phyloP scores from a whole-genome alignment of 2,888 invertebrate genomes.

The Lasioglossum lativentre region DNA sequence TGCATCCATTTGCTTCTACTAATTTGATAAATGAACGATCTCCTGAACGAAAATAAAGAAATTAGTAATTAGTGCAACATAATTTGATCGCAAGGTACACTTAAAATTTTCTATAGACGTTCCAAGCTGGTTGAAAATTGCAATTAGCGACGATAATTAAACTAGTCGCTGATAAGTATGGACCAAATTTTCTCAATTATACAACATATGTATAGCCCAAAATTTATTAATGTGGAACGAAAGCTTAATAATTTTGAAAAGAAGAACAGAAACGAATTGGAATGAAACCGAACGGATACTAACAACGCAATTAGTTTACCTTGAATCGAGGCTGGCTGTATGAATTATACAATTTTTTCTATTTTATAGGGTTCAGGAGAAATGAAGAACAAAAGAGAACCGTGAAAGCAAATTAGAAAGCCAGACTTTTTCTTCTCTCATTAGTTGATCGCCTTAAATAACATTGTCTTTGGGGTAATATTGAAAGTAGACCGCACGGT shows the following conservation, averaged over 20 bases:
- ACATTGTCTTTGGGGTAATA: neutral
- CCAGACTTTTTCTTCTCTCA: constrained; percentile 7
- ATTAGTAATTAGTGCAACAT: neutral
- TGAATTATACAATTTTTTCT: constrained; percentile 35
- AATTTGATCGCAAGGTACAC: neutral
- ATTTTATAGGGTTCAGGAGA: neutral
- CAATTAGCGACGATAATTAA: neutral
- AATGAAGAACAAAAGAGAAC: constrained; percentile 13
- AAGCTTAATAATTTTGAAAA: neutral
- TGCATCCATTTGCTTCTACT: constrained; percentile 11
- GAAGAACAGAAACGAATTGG: constrained; percentile 20
- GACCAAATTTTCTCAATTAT: neutral
- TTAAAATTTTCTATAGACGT: neutral
- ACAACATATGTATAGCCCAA: neutral
- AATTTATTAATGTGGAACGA: constrained; percentile 7
- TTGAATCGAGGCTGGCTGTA: neutral
- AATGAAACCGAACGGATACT: constrained; percentile 33
- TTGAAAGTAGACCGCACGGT: neutral
- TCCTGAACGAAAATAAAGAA: neutral
- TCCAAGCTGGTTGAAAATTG: neutral
- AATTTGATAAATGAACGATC: neutral
- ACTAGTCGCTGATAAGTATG: neutral
- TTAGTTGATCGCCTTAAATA: neutral
- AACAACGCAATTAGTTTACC: constrained; percentile 35
- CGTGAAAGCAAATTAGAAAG: constrained; percentile 41